These are phyloP conservation scores for Semicossyphus pulcher DNA, from an alignment of 2,113 vertebrate species.

Conservation along the genomic window DNA sequence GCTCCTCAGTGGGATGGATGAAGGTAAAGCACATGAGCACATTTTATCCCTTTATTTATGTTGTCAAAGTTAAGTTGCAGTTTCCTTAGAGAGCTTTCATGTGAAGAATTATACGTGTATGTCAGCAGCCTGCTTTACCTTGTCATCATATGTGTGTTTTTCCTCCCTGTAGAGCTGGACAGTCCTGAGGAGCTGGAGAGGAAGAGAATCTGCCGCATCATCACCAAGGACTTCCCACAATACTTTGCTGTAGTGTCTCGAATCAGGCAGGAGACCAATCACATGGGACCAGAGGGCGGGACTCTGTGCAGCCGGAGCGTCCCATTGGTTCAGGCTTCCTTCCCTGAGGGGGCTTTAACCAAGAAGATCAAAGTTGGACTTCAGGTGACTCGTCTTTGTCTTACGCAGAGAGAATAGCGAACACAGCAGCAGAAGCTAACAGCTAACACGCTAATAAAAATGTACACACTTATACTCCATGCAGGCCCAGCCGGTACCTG, in stretches of 20 bases:
- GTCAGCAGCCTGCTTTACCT: no score
- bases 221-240: slow-evolving; percentile 98
- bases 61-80: neutral
- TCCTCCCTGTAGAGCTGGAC: slow-evolving; percentile 88
- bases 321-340: slow-evolving; percentile 92
- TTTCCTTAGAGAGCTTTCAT: no score
- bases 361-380: slow-evolving; percentile 97
- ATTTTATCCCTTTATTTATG: neutral
- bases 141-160: neutral
- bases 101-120: no score
- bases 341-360: slow-evolving; percentile 96
- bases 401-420: neutral
- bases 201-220: slow-evolving; percentile 96
- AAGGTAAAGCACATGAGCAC: slow-evolving; percentile 88
- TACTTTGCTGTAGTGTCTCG: slow-evolving; percentile 98
- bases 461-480: neutral
- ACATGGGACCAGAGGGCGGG: slow-evolving; percentile 96
- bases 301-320: slow-evolving; percentile 92
- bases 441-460: neutral
- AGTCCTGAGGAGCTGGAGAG: slow-evolving; percentile 91
- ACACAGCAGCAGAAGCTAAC: neutral
- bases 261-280: slow-evolving; percentile 97
- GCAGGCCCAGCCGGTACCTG: slow-evolving; percentile 95
- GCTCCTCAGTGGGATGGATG: slow-evolving; percentile 98
- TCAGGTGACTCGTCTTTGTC: slow-evolving; percentile 84